Evolutionary conservation across 2,797 vertebrate genomes (phyloP).

Genomic region (Gallinago nigripennis): DNA sequence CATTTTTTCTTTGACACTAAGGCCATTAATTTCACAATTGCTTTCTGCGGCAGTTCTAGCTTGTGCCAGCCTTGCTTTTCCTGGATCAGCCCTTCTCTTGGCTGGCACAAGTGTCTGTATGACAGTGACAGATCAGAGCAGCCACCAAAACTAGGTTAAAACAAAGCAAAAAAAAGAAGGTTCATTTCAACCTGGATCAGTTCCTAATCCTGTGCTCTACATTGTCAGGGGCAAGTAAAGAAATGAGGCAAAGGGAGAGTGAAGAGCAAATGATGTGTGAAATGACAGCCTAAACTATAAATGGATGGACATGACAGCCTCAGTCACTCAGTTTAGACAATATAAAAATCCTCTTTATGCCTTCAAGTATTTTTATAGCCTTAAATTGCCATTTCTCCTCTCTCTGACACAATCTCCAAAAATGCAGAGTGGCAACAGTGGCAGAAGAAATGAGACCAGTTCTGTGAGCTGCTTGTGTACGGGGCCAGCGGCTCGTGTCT

Average conservation of each 20-base stretch:
- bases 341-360: background rate
- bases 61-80: background rate
- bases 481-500: fast-evolving
- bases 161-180: background rate
- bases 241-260: background rate
- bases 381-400: background rate
- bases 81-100: background rate
- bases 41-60: background rate
- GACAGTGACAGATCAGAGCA: background rate
- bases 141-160: background rate
- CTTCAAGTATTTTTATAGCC: background rate
- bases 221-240: background rate
- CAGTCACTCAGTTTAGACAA: background rate
- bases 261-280: background rate
- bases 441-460: background rate
- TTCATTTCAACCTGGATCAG: background rate
- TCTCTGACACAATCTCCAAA: background rate
- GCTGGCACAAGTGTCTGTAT: background rate
- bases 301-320: background rate
- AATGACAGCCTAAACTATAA: background rate
- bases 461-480: too few species aligned
- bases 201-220: background rate
- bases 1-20: background rate
- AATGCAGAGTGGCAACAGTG: background rate
- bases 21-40: background rate